Conservation (phyloP, 2,888 invertebrate species). For the Hypomecis punctinalis region DNA sequence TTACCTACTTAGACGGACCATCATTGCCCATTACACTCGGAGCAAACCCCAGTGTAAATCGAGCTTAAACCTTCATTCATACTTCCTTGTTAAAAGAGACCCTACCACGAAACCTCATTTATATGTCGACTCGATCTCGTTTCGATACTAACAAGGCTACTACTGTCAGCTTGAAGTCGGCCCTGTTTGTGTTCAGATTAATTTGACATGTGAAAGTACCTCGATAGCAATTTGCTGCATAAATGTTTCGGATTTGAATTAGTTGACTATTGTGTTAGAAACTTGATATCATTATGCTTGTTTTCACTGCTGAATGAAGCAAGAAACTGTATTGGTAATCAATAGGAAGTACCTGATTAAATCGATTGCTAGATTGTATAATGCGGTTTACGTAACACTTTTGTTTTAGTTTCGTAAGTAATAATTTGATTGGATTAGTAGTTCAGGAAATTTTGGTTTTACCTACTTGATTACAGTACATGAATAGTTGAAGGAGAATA, state of each 20-base stretch:
- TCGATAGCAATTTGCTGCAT: constrained; percentile 40
- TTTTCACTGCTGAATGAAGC: constrained; percentile 26
- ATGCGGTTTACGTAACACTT: background rate
- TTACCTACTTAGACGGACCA: too few species aligned
- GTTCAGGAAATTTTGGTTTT: too few species aligned
- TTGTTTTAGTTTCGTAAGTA: background rate
- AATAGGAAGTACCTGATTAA: background rate
- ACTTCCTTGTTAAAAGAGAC: constrained; percentile 40
- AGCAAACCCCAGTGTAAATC: background rate
- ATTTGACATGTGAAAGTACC: constrained; percentile 45
- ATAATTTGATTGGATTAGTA: too few species aligned
- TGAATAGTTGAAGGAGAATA: too few species aligned
- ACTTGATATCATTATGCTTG: constrained; percentile 19
- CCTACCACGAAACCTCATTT: constrained; percentile 25
- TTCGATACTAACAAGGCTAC: constrained; percentile 30
- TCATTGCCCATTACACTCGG: background rate
- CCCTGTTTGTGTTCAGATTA: constrained; percentile 34
- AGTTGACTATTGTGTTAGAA: constrained; percentile 29
- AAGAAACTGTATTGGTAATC: constrained; percentile 7
- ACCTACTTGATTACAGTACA: too few species aligned
- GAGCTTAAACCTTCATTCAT: constrained; percentile 20
- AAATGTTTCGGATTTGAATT: constrained; percentile 39
- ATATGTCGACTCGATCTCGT: constrained; percentile 22
- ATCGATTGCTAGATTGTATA: background rate
- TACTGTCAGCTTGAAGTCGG: constrained; percentile 28